These are phyloP conservation scores for Ia io DNA, from an alignment of 2,113 vertebrate species.

Conservation along the genomic window DNA sequence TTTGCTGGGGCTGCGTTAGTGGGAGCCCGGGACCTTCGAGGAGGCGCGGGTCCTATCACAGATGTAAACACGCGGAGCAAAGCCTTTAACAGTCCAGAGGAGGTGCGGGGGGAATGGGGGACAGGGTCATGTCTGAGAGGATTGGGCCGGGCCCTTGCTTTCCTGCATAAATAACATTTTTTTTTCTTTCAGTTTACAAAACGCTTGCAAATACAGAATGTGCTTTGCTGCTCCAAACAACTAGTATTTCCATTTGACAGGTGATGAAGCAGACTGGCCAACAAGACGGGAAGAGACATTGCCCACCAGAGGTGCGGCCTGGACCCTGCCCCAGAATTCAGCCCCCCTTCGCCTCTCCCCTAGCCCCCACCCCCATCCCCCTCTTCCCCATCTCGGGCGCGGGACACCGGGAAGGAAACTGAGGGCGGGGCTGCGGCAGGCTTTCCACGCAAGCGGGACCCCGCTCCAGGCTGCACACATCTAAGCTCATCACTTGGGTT, in stretches of 20 bases:
- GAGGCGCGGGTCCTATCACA: background rate
- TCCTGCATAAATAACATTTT: background rate
- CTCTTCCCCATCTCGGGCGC: accelerated
- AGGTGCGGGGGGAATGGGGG: background rate
- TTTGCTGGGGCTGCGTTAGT: conserved; percentile 32
- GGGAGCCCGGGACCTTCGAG: background rate
- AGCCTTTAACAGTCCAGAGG: background rate
- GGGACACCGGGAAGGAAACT: background rate
- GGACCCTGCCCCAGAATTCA: background rate
- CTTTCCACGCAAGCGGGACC: background rate
- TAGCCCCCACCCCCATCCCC: too few species aligned
- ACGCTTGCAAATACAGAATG: background rate
- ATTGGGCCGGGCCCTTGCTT: background rate
- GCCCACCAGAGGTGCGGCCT: background rate
- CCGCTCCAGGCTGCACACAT: background rate
- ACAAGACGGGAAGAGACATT: accelerated
- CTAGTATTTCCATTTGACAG: background rate
- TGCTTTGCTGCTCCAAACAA: background rate
- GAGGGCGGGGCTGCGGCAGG: background rate
- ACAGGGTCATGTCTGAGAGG: background rate
- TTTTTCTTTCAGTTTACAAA: background rate
- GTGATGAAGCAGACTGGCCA: background rate
- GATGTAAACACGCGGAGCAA: background rate
- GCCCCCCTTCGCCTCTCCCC: background rate
- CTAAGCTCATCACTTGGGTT: background rate